Evolutionary conservation across 1,140 invertebrate genomes (phyloP), one percentile per base, ranked within the genome.

Genomic region (Ridgeia piscesae): DNA sequence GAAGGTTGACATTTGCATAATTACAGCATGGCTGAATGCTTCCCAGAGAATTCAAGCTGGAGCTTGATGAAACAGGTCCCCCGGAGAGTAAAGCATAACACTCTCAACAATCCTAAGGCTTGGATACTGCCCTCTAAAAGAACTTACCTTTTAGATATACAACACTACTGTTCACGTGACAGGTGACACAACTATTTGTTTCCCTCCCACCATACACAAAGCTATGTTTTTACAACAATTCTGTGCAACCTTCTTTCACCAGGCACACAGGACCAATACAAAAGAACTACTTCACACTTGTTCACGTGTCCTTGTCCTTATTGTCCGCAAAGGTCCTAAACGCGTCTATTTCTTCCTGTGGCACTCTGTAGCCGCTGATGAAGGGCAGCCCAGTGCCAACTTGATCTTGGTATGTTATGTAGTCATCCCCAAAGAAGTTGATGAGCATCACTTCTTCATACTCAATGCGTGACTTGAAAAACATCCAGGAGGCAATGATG

Each of bases 321-420:
- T 2, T 31, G 17, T 17, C 27, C 0, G 58, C 27, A 9, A 77
- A 14, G 27, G 11, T 31, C 17, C 27, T 77, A 31, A 77, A 77
- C 27, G 58, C 2, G 58, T 77, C 58, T 4, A 17, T 77, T 17
- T 77, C 58, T 17, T 27, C 58, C 31, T 34, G 89, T 90, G 89
- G 94, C 50, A 96, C 93, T 93, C 94, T 95, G 95, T 95, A 96
- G 0, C 96, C 99, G 93, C 96, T 96, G 92, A 99, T 99, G 95
- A 99, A 98, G 17, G 99, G 99, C 93, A 99, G 96, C 1, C 99
- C 99, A 48, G 98, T 98, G 6, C 97, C 97, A 1, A 99, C 98
- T 94, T 96, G 96, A 93, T 97, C 96, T 95, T 99, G 98, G 96
- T 99, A 99, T 91, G 97, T 96, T 1, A 97, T 95, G 95, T 99